Base-by-base conservation (phyloP, 1,140 invertebrate species). In the Drosophila ironensis region DNA sequence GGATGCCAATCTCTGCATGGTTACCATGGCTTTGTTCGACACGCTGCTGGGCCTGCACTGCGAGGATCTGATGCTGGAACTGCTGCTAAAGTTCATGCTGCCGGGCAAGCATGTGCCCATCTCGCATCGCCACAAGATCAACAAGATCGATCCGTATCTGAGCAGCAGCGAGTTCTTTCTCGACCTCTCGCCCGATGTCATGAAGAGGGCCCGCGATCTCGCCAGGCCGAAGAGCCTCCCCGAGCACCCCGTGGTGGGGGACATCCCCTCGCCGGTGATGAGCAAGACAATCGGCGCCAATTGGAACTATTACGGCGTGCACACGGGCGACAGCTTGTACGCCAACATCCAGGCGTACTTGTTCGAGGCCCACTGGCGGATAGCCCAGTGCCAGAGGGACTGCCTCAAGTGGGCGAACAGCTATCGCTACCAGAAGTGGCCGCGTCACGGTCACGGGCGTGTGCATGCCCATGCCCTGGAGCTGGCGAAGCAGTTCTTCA, bases 41-140 rank as follows among this genome's bases (percentile, higher is more conserved):
- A 98, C 97, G 0, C 90, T 99, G 46, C 92, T 99, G 17, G 94
- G 97, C 76, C 91, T 99, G 33, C 97, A 98, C 88, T 99, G 97
- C 91, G 98, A 99, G 91, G 98, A 99, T 90, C 93, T 99, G n/a
- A 97, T 99, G 95, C 92, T 98, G 73, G 96, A 98, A 87, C 91
- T 98, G 19, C 93, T 98, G 41, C 94, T 98, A 68, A 95, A 94
- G 91, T 95, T 98, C 87, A 91, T 99, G 40, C 92, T 95, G 68
- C 96, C 96, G 8, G 97, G 97, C 84, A 94, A 95, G n/a, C 97
- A 98, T 91, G 93, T 98, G 0, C 96, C 98, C 93, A 92, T 96
- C 5, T 96, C 95, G 14, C 95, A 97, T 89, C 92, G 95, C 27
- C 91, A 92, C 67, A 93, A 94, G 70, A 91, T 97, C 35, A 92